Base-by-base conservation (phyloP, 2,113 vertebrate species). In the Platichthys flesus region DNA sequence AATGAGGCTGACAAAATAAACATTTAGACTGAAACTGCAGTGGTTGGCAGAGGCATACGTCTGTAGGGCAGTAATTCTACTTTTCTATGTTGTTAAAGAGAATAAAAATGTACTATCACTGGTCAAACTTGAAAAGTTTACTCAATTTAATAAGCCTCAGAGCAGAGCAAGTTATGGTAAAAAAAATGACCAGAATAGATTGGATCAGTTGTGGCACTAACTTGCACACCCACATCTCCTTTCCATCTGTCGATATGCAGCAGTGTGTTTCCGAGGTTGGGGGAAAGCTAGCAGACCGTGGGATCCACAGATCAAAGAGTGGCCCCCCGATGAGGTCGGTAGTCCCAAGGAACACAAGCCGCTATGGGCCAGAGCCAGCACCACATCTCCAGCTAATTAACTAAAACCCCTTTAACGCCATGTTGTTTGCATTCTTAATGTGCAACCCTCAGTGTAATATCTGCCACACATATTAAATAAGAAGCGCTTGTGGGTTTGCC, bases 341-440 rank as follows among this genome's bases (percentile, higher is more conserved):
- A 21, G 76, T 89, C 83, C 76, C 76, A 2, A 67, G 79, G 56
- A 87, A 83, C 81, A 83, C 70, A 82, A 86, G 82, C 78, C 37
- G 64, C 88, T 74, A 57, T 76, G 84, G 86, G 81, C 86, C 79
- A 75, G 58, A 88, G 77, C 56, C 81, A 71, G 82, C 81, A 76
- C 82, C 78, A 26, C 78, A 83, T 87, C 79, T 75, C 82, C 69
- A 69, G 84, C 88, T 92, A 92, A 92, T 93, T 90, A 91, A 71
- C 88, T 42, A 80, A 90, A 92, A 62, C 76, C 60, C 74, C 65
- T 89, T 81, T 79, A 79, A 87, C 82, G 70, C 56, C 23, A 55
- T 67, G 68, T 66, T 84, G 85, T 93, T 93, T 90, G 88, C 84
- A 93, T 92, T 88, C 58, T 63, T 87, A 89, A 90, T 82, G 81